These are phyloP conservation scores for Cisticola juncidis DNA, from an alignment of 2,113 vertebrate species.

Conservation along the genomic window DNA sequence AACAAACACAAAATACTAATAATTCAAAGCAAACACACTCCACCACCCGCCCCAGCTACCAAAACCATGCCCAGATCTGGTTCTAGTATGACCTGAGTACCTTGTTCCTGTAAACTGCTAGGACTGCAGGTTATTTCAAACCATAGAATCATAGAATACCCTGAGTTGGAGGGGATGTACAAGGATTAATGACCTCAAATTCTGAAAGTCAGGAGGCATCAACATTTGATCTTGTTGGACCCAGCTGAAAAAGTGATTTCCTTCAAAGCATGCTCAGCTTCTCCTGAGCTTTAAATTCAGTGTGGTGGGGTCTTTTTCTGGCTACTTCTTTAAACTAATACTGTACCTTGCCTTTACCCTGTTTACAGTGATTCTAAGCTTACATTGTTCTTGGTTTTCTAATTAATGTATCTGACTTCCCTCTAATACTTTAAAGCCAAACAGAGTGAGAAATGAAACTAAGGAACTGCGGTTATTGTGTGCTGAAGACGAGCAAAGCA, in stretches of 20 bases:
- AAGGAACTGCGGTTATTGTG: slow-evolving; percentile 93
- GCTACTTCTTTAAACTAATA: not conserved
- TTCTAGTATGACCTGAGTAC: not conserved
- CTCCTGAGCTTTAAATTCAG: not conserved
- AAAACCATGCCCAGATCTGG: not conserved
- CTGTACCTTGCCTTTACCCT: not conserved
- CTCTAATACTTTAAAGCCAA: slow-evolving; percentile 78
- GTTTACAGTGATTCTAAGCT: not conserved
- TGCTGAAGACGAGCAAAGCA: slow-evolving; percentile 92
- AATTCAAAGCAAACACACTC: not conserved
- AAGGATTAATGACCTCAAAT: not conserved
- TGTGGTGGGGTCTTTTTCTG: not conserved
- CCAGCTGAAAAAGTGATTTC: not conserved
- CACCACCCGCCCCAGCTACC: not conserved
- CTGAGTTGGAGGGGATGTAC: not conserved
- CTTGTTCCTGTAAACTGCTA: not conserved
- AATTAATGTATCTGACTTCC: not conserved
- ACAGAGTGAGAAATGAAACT: slow-evolving; percentile 84
- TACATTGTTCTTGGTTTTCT: not conserved
- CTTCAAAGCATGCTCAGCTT: not conserved
- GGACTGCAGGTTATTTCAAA: not conserved
- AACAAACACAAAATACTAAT: not conserved
- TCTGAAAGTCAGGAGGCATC: not conserved
- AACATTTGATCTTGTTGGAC: not conserved
- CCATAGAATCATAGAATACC: not conserved